phyloP scores from a whole-genome alignment of 2,888 invertebrate species.

The Lithophane semibrunnea region DNA sequence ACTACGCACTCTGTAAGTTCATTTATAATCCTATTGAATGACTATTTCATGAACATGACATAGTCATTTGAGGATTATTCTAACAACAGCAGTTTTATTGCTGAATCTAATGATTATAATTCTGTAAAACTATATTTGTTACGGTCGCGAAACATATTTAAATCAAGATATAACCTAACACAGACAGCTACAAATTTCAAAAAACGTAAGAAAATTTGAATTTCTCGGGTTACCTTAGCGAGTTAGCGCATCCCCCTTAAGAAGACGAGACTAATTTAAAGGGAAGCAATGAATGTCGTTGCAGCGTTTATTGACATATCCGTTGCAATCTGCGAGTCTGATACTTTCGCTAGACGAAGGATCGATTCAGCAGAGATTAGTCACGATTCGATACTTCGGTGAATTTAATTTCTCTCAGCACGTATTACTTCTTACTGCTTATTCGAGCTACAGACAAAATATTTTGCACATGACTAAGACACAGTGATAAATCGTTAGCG shows the following conservation, averaged over 20 bases:
- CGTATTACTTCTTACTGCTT: constrained; percentile 8
- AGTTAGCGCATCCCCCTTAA: background rate
- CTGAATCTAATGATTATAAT: no score
- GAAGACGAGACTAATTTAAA: constrained; percentile 59
- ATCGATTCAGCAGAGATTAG: constrained; percentile 45
- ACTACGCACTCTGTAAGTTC: no score
- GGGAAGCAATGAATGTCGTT: constrained; percentile 58
- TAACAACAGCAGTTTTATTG: no score
- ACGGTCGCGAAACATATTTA: no score
- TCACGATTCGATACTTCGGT: constrained; percentile 21
- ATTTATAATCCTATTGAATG: no score
- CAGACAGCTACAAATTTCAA: no score
- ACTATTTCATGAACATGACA: no score
- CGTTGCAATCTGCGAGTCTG: constrained; percentile 45
- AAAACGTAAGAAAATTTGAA: no score
- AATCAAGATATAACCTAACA: no score
- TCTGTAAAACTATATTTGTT: no score
- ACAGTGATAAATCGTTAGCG: constrained; percentile 30
- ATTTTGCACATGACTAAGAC: constrained; percentile 43
- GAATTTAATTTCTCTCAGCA: constrained; percentile 45
- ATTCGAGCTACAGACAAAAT: constrained; percentile 38
- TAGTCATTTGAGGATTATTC: no score
- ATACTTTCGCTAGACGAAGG: constrained; percentile 41
- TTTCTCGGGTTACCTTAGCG: no score
- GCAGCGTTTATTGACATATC: constrained; percentile 62